Base-by-base conservation (phyloP, 1,140 invertebrate genomes). In the Hetaerina americana region DNA sequence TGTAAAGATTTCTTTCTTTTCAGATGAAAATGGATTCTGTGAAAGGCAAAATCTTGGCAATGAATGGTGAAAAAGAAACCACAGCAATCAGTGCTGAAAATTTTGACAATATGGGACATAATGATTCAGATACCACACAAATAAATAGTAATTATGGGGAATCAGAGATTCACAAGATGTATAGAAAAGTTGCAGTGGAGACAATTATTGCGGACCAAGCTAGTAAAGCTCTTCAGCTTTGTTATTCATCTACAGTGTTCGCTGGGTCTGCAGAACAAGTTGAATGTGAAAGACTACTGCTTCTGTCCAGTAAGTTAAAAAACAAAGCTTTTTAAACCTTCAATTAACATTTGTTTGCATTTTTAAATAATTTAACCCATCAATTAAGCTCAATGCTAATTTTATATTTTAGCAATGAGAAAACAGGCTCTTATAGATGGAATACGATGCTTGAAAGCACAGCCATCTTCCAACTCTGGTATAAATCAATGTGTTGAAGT, bases 251-350 rank as follows among this genome's bases (percentile, higher is more conserved):
- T 26, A 77, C 81, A 26, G 79, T 81, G 73, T 84, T 85, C 77
- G 79, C 78, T 73, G 82, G 84, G 40, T 84, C 85, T 15, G 75
- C 81, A 5, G 82, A 86, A 77, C 81, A 85, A 73, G 83, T 87
- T 26, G 86, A 87, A 78, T 85, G 84, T 73, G 85, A 87, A 79
- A 77, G 82, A 71, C 75, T 87, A 5, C 78, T 87, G 10, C 80
- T 87, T 0, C 78, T 87, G 66, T 80, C 86, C n/a, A 84, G 84
- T 85, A 77, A 80, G 82, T 81, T 8, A 15, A 3, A 2, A 18
- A 18, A 1, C 22, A 57, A 18, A 1, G 2, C 2, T 10, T 57
- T 57, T 2, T n/a, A 18, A 2, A 57, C 22, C 22, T n/a, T 5
- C 15, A 10, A 40, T 40, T 40, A 18, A 10, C 22, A n/a, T 18